A percentile compares a stretch with the other conserved stretches of the same genome.
Conservation (phyloP, 2,888 invertebrate genomes). For the Cosmopolites sordidus region DNA sequence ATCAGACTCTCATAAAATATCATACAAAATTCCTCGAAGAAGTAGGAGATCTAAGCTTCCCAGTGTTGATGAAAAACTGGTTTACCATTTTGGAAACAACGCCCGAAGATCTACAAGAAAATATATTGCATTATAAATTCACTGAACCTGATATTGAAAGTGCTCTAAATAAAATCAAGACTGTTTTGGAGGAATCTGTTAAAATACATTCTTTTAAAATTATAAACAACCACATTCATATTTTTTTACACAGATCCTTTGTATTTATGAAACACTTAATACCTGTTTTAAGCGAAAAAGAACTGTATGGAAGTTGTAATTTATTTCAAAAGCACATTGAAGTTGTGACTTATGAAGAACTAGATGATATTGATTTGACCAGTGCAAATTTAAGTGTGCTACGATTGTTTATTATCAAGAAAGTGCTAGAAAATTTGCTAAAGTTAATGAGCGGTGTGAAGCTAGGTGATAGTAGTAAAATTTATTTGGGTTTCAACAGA, state of each 20-base stretch:
- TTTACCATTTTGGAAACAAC: constrained; percentile 39
- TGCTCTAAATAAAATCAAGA: constrained; percentile 43
- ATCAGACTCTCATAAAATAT: constrained; percentile 51
- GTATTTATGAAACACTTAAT: constrained; percentile 39
- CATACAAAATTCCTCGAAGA: constrained; percentile 56
- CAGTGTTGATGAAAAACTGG: constrained; percentile 57
- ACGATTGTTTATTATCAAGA: constrained; percentile 44
- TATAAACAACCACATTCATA: constrained; percentile 49
- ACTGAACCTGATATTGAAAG: constrained; percentile 29
- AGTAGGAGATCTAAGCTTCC: constrained; percentile 65
- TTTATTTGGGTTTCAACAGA: constrained; percentile 47
- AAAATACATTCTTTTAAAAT: constrained; percentile 13
- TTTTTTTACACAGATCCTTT: constrained; percentile 52
- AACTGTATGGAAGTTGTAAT: constrained; percentile 38
- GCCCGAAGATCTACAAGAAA: constrained; percentile 8
- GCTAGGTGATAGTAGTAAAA: constrained; percentile 40
- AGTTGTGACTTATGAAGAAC: constrained; percentile 10
- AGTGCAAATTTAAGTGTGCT: constrained; percentile 40
- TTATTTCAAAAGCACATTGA: constrained; percentile 29
- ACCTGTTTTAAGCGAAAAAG: constrained; percentile 33
- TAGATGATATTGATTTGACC: constrained; percentile 9
- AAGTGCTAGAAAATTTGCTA: constrained; percentile 44
- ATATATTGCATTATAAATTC: constrained; percentile 34
- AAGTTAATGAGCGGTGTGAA: constrained; percentile 41
- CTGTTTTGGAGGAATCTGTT: constrained; percentile 12